These are phyloP conservation scores for Echinops telfairi DNA, from an alignment of 2,113 vertebrate genomes.

Conservation along the genomic window DNA sequence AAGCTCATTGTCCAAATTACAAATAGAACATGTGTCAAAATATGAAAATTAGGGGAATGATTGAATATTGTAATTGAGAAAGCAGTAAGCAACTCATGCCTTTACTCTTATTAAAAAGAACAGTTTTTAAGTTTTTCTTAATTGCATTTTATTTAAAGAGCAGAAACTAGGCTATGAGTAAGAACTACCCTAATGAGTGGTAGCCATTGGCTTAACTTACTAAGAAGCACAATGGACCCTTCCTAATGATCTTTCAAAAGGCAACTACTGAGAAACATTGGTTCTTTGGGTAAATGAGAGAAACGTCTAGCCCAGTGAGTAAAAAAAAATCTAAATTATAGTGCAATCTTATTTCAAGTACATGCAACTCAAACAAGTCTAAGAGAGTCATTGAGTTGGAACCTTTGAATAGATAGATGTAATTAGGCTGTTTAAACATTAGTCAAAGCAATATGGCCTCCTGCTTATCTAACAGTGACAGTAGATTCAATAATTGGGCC, in stretches of 20 bases:
- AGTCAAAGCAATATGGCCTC: conserved; percentile 2
- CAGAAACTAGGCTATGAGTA: neutral
- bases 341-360: conserved; percentile 51
- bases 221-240: conserved; percentile 18
- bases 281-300: conserved; percentile 28
- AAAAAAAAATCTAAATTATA: conserved; percentile 63
- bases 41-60: conserved; percentile 48
- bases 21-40: conserved; percentile 53
- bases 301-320: conserved; percentile 44
- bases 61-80: conserved; percentile 9
- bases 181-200: conserved; percentile 34
- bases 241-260: conserved; percentile 16
- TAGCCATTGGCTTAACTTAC: neutral
- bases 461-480: conserved; percentile 43
- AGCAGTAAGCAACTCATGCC: neutral
- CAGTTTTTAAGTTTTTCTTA: neutral
- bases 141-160: conserved; percentile 44
- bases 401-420: conserved; percentile 49
- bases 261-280: conserved; percentile 29
- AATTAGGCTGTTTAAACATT: conserved; percentile 43
- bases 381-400: conserved; percentile 32
- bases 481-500: conserved; percentile 42
- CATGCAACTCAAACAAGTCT: conserved; percentile 42
- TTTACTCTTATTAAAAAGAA: conserved; percentile 57
- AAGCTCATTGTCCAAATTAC: conserved; percentile 41